Evolutionary conservation across 2,888 invertebrate genomes (phyloP).

Genomic region (Ormyrus pomaceus): DNA sequence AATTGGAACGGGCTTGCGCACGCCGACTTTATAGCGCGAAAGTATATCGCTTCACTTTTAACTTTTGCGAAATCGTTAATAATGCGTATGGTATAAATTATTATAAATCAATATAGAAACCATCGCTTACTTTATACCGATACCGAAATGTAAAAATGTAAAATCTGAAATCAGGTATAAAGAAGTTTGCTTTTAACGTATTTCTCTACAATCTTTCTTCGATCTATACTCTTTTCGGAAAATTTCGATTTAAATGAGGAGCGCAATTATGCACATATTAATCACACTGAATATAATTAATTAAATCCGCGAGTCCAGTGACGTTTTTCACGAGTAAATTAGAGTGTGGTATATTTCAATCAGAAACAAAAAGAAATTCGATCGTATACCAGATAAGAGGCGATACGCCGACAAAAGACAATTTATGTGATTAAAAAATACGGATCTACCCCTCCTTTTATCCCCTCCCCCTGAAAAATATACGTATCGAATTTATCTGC

Average conservation of each 20-base stretch:
- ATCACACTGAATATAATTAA: conserved; percentile 24
- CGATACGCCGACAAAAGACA: conserved; percentile 52
- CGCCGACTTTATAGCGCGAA: no score
- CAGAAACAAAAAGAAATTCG: conserved; percentile 8
- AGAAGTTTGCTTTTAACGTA: no score
- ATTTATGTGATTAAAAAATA: conserved; percentile 56
- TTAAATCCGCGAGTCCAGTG: conserved; percentile 29
- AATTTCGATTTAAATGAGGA: not conserved
- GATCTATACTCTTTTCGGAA: no score
- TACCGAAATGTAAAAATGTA: no score
- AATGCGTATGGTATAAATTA: no score
- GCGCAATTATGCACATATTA: conserved; percentile 18
- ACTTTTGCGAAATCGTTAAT: no score
- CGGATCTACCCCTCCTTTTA: not conserved
- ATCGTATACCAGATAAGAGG: conserved; percentile 15
- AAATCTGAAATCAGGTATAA: no score
- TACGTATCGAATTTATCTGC: conserved; percentile 50
- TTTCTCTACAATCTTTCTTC: no score
- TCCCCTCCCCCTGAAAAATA: not conserved
- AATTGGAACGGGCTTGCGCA: no score
- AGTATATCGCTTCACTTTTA: no score
- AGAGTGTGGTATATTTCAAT: conserved; percentile 39
- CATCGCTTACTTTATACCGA: no score
- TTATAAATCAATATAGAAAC: no score
- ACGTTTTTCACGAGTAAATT: conserved; percentile 44